phyloP scores from a whole-genome alignment of 2,797 vertebrate genomes.

The Prunella strophiata region DNA sequence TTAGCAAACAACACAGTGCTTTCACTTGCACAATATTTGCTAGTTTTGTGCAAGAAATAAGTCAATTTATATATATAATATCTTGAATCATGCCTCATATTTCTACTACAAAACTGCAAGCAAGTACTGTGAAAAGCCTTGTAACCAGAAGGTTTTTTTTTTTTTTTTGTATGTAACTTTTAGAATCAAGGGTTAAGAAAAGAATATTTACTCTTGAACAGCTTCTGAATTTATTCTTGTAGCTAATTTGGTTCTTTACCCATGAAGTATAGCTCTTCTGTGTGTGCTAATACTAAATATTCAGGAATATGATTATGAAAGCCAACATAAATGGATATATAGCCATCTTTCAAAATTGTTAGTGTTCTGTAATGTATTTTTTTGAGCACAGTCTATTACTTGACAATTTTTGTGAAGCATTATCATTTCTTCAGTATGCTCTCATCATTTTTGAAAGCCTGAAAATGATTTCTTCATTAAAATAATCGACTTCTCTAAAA shows the following conservation, averaged over 20 bases:
- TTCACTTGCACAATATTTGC: neutral
- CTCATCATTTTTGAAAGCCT: neutral
- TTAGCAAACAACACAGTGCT: neutral
- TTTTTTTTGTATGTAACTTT: neutral
- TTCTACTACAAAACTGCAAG: neutral
- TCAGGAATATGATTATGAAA: neutral
- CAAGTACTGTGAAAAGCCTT: neutral
- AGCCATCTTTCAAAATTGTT: neutral
- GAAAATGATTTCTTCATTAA: slow-evolving; percentile 8
- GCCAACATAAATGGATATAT: neutral
- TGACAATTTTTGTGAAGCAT: neutral
- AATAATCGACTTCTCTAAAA: neutral
- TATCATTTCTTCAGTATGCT: neutral
- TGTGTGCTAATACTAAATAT: neutral
- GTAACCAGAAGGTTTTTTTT: neutral
- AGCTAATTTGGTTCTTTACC: neutral
- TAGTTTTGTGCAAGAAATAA: neutral
- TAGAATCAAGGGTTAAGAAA: neutral
- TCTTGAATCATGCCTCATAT: neutral
- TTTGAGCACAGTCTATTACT: neutral
- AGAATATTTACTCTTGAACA: neutral
- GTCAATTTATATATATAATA: neutral
- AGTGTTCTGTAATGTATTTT: neutral
- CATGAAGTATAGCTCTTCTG: neutral
- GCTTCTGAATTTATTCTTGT: neutral